Conservation (phyloP, 2,888 invertebrate genomes). For the Colostygia pectinataria region DNA sequence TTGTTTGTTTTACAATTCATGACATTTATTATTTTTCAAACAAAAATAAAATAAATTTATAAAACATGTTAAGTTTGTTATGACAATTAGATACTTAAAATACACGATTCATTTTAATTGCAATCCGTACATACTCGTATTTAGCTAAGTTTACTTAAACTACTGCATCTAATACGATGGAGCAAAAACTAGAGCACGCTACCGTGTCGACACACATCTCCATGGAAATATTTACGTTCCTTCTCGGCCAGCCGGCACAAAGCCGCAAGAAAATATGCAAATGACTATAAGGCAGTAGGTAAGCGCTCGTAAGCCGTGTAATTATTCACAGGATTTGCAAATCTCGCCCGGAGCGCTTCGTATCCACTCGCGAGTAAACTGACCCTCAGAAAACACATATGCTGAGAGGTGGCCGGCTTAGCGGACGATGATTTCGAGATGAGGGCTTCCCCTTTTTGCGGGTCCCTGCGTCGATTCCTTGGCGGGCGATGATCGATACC, state of each 20-base stretch:
- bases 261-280: conserved; percentile 82
- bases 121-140: too few species aligned
- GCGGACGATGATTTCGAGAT: conserved; percentile 79
- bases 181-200: conserved; percentile 5
- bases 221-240: conserved; percentile 47
- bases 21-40: conserved; percentile 10
- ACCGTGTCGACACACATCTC: conserved; percentile 32
- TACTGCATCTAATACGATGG: too few species aligned
- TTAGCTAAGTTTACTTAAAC: too few species aligned
- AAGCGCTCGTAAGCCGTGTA: conserved; percentile 81
- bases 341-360: conserved; percentile 75
- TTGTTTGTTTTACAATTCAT: conserved; percentile 17
- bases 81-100: background rate
- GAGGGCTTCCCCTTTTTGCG: conserved; percentile 80
- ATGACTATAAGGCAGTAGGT: conserved; percentile 81
- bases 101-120: too few species aligned
- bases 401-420: conserved; percentile 77
- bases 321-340: conserved; percentile 83
- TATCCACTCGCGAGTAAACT: conserved; percentile 73
- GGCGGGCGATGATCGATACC: conserved; percentile 81
- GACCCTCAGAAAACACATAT: conserved; percentile 83
- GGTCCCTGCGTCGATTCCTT: conserved; percentile 82
- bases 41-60: conserved; percentile 8
- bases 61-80: background rate
- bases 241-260: conserved; percentile 57